These are phyloP conservation scores for Luehdorfia chinensis DNA, from an alignment of 1,140 invertebrate species.

Conservation along the genomic window DNA sequence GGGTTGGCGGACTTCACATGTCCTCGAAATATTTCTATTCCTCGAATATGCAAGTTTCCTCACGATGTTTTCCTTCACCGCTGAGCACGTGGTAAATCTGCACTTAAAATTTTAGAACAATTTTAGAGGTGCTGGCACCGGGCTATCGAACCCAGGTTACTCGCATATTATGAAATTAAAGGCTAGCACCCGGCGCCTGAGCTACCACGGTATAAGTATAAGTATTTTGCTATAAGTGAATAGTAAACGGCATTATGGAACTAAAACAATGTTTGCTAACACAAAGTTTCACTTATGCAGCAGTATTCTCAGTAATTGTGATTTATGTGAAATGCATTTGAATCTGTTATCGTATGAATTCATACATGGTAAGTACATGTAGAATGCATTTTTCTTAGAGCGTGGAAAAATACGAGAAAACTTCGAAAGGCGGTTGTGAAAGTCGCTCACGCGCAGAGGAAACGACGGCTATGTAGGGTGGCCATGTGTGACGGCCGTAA, in stretches of 20 bases:
- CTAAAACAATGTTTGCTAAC: conserved; percentile 1
- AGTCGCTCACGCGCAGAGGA: conserved; percentile 40
- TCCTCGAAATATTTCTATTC: no score
- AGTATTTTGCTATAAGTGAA: no score
- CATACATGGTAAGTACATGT: neutral
- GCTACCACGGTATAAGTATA: no score
- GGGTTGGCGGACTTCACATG: no score
- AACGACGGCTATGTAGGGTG: conserved; percentile 35
- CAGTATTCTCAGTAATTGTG: neutral
- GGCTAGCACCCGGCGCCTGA: no score
- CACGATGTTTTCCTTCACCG: no score
- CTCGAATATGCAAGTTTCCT: no score
- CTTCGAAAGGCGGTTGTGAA: conserved; percentile 57
- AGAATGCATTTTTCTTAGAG: conserved; percentile 32
- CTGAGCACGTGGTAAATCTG: no score
- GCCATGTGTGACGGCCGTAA: conserved; percentile 28
- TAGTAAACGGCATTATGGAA: conserved; percentile 1
- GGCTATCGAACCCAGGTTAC: no score
- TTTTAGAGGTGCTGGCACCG: no score
- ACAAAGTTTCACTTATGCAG: conserved; percentile 6
- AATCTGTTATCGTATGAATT: conserved; percentile 8
- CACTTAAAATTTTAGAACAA: no score
- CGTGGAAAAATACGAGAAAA: conserved; percentile 46
- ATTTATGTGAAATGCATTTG: conserved; percentile 1
- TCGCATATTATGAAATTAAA: no score